Evolutionary conservation across 2,888 invertebrate species (phyloP).

Genomic region (Spicauda simplicius): DNA sequence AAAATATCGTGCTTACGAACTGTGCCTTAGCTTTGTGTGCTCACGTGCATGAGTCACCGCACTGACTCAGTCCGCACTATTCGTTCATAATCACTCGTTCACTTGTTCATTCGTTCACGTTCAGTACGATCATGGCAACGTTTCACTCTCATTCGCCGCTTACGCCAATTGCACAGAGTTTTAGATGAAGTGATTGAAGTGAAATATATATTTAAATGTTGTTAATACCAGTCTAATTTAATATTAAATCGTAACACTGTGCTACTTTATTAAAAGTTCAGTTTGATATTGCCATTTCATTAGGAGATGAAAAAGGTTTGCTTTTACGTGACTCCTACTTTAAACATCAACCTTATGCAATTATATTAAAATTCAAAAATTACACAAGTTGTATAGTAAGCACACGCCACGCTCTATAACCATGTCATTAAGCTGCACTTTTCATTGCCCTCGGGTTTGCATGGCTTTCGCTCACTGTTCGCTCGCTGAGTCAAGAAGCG

Average conservation of each 20-base stretch:
- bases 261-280: too few species aligned
- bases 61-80: slow-evolving; percentile 8
- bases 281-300: too few species aligned
- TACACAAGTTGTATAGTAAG: background rate
- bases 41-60: slow-evolving; percentile 17
- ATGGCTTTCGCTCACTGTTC: slow-evolving; percentile 50
- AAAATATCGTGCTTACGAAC: slow-evolving; percentile 9
- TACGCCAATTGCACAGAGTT: slow-evolving; percentile 25
- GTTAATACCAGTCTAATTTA: too few species aligned
- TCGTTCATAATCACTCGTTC: slow-evolving; percentile 13
- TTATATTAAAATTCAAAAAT: background rate
- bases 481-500: slow-evolving; percentile 50
- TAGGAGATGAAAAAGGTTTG: too few species aligned
- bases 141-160: slow-evolving; percentile 26
- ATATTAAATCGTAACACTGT: too few species aligned
- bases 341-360: too few species aligned
- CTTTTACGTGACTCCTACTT: too few species aligned
- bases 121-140: background rate
- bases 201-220: background rate
- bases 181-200: slow-evolving; percentile 14
- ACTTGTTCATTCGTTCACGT: slow-evolving; percentile 14
- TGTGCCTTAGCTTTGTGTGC: slow-evolving; percentile 17
- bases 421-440: slow-evolving; percentile 36
- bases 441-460: slow-evolving; percentile 52
- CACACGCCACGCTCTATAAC: slow-evolving; percentile 24